Conservation (phyloP, 2,113 vertebrate species). For the Cephalophus harveyi region DNA sequence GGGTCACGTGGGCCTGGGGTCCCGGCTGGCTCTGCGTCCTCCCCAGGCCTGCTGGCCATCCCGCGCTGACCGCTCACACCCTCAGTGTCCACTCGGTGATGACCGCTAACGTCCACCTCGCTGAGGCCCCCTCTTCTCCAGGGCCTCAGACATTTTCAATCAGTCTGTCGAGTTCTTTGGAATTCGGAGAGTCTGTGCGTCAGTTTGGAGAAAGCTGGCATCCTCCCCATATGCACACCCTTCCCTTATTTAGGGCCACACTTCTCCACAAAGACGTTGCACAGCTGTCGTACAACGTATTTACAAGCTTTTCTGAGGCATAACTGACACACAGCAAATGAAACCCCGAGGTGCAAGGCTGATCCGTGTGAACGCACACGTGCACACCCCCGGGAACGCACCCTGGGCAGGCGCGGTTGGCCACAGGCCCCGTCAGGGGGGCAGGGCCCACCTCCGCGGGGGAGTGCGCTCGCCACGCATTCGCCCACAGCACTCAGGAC, state of each 20-base stretch:
- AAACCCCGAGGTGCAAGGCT: accelerated
- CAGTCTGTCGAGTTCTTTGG: background rate
- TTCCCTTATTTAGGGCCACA: background rate
- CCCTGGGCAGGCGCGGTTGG: background rate
- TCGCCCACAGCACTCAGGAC: too few species aligned
- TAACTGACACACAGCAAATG: background rate
- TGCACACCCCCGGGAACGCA: accelerated
- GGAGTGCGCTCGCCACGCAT: accelerated
- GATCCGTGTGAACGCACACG: accelerated
- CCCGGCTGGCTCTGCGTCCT: background rate
- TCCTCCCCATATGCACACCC: accelerated
- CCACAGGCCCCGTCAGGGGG: accelerated
- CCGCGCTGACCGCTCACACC: background rate
- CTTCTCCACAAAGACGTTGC: accelerated
- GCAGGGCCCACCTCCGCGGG: background rate
- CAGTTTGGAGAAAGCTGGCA: background rate
- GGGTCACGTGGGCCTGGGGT: background rate
- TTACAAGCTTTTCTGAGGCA: background rate
- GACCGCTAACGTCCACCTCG: background rate
- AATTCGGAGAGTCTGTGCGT: background rate
- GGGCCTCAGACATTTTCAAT: background rate
- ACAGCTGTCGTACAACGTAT: accelerated
- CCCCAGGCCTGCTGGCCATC: accelerated
- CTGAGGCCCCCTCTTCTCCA: background rate
- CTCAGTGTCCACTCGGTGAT: background rate